Percentiles rank a stretch among this genome's conserved stretches.
These are phyloP conservation scores for Drosophila birchii DNA, from an alignment of 2,888 invertebrate genomes.

Conservation along the genomic window DNA sequence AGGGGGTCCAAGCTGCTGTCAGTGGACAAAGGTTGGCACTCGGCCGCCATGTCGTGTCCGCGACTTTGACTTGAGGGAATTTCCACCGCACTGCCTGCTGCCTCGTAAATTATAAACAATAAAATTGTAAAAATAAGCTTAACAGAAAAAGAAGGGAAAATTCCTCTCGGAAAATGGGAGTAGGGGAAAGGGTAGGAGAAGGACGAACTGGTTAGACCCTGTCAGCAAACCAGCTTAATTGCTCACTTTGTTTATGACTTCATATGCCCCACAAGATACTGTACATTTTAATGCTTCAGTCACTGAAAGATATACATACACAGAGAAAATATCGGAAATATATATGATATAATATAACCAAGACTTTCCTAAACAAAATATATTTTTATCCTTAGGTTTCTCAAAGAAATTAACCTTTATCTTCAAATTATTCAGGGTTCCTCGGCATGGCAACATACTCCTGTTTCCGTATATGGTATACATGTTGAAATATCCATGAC, in stretches of 20 bases:
- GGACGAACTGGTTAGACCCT: constrained; percentile 27
- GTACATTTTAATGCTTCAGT: background rate
- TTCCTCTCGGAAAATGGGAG: constrained; percentile 1
- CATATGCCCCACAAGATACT: constrained; percentile 52
- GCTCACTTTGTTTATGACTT: constrained; percentile 80
- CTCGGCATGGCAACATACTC: background rate
- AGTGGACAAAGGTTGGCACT: constrained; percentile 56
- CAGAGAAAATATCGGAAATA: background rate
- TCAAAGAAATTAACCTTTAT: background rate
- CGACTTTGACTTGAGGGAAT: constrained; percentile 50
- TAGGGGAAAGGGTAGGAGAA: background rate
- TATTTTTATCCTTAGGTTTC: no score
- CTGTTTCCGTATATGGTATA: background rate
- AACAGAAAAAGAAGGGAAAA: constrained; percentile 30
- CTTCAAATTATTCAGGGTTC: background rate
- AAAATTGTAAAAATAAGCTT: constrained; percentile 60
- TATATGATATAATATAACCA: no score
- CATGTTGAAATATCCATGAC: background rate
- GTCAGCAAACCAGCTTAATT: constrained; percentile 67
- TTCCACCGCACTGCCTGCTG: constrained; percentile 19
- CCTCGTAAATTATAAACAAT: constrained; percentile 73
- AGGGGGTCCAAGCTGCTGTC: constrained; percentile 14
- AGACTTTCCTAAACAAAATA: background rate
- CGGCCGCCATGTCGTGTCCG: constrained; percentile 48
- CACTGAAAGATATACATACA: constrained; percentile 9